Percentiles rank a stretch among this genome's conserved stretches.
phyloP scores from a whole-genome alignment of 2,113 vertebrate genomes.

The Sorex fumeus region DNA sequence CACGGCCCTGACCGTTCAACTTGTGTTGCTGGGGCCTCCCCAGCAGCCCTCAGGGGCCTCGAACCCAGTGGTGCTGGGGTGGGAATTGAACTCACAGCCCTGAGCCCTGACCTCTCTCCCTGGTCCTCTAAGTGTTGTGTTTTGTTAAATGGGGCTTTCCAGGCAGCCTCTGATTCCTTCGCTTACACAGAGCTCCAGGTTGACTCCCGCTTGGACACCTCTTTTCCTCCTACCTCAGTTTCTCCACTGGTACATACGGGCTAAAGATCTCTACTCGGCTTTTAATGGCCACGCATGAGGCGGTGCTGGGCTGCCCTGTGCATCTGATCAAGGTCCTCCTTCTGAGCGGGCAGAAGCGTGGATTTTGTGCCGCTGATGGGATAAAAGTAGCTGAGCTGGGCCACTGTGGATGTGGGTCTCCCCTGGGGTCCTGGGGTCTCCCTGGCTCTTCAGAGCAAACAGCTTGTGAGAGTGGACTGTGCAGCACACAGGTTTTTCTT shows the following conservation, averaged over 20 bases:
- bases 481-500: slow-evolving; percentile 14
- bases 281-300: slow-evolving; percentile 41
- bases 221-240: slow-evolving; percentile 10
- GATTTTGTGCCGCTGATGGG: background rate
- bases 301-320: background rate
- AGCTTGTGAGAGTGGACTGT: background rate
- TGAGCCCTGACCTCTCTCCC: too few species aligned
- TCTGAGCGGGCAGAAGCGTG: background rate
- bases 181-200: background rate
- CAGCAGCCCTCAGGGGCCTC: too few species aligned
- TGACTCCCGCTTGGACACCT: background rate
- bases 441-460: background rate
- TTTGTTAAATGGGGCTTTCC: background rate
- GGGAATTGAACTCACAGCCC: too few species aligned
- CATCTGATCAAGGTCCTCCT: background rate
- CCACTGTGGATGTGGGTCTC: background rate
- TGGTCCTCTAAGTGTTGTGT: background rate
- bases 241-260: background rate
- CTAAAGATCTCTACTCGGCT: slow-evolving; percentile 17
- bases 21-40: too few species aligned
- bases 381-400: background rate
- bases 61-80: too few species aligned
- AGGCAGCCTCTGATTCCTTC: background rate
- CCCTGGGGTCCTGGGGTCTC: background rate
- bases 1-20: background rate